These are phyloP conservation scores for Loriculus beryllinus DNA, from an alignment of 2,797 vertebrate genomes.

Conservation along the genomic window DNA sequence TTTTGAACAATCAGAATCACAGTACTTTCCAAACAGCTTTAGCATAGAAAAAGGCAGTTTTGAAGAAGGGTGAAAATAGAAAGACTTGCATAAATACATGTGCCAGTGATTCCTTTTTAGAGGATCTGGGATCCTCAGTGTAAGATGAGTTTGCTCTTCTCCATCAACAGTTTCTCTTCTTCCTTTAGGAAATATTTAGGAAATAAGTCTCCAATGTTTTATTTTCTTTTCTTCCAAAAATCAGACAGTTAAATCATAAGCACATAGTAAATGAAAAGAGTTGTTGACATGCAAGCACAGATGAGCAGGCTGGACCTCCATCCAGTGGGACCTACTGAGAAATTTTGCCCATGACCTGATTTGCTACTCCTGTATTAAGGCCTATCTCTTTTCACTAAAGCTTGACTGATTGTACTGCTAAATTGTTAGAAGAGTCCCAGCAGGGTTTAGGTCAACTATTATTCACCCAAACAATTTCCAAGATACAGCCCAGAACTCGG, in stretches of 20 bases:
- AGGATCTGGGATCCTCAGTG: fast-evolving
- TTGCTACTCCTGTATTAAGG: not conserved
- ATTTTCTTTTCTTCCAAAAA: not conserved
- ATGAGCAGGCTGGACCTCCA: not conserved
- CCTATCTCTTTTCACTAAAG: not conserved
- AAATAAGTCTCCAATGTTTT: not conserved
- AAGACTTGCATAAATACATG: not conserved
- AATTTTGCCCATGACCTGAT: not conserved
- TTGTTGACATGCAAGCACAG: not conserved
- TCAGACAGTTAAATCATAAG: not conserved
- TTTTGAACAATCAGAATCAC: not conserved
- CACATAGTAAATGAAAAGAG: not conserved
- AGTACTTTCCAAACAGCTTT: not conserved
- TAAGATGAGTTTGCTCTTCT: not conserved
- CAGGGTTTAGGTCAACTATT: not conserved
- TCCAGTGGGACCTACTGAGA: not conserved
- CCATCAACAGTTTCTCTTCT: conserved; percentile 20
- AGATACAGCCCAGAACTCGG: not conserved
- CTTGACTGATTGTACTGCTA: not conserved
- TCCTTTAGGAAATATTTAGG: not conserved
- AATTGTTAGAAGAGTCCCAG: not conserved
- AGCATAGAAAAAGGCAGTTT: not conserved
- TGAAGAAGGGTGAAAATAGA: not conserved
- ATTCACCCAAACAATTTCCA: not conserved
- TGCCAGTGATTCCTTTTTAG: not conserved